Evolutionary conservation across 2,888 invertebrate species (phyloP).

Genomic region (Unio delphinus): DNA sequence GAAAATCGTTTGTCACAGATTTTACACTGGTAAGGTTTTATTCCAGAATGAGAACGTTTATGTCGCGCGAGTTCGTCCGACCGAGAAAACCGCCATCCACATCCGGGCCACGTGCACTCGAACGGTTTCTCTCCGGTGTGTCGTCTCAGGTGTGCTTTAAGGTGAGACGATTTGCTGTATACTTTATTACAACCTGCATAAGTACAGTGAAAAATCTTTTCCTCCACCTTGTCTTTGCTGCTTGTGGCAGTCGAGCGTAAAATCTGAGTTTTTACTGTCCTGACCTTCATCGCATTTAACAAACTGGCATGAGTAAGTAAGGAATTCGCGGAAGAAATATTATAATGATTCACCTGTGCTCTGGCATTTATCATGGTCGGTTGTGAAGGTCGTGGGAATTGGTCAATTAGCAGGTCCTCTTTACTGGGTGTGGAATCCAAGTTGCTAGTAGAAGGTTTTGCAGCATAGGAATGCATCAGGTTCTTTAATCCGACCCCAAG

Average conservation of each 20-base stretch:
- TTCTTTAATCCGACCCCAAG: constrained; percentile 68
- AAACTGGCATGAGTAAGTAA: constrained; percentile 43
- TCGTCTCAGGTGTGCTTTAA: constrained; percentile 94
- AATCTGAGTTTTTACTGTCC: constrained; percentile 36
- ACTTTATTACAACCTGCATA: constrained; percentile 85
- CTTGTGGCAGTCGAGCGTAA: constrained; percentile 19
- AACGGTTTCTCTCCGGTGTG: constrained; percentile 85
- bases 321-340: constrained; percentile 33
- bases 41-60: constrained; percentile 87
- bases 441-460: constrained; percentile 27
- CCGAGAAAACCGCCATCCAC: constrained; percentile 93
- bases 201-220: constrained; percentile 78
- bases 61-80: constrained; percentile 95
- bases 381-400: constrained; percentile 38
- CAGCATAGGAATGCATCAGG: constrained; percentile 60
- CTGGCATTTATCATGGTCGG: constrained; percentile 20
- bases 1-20: constrained; percentile 92
- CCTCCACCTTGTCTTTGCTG: constrained; percentile 55
- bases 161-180: constrained; percentile 97
- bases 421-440: constrained; percentile 9
- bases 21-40: constrained; percentile 92
- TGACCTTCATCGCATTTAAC: constrained; percentile 43
- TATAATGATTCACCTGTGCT: constrained; percentile 28
- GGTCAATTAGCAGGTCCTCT: constrained; percentile 42
- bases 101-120: constrained; percentile 78